Evolutionary conservation across 2,797 vertebrate genomes (phyloP).

Genomic region (Esox masquinongy): DNA sequence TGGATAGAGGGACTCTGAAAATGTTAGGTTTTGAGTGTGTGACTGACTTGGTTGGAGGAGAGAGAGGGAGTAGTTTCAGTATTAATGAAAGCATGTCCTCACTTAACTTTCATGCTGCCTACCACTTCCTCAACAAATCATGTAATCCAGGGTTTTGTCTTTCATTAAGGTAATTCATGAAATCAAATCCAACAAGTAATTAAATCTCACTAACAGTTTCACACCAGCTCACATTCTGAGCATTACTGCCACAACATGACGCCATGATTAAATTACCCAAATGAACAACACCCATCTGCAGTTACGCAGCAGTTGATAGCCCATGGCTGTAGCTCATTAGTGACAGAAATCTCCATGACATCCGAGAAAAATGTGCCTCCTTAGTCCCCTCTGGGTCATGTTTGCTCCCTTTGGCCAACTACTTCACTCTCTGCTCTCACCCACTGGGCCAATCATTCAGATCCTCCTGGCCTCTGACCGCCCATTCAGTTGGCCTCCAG

Average conservation of each 20-base stretch:
- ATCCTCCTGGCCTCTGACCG: slow-evolving; percentile 47
- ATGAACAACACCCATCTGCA: slow-evolving; percentile 33
- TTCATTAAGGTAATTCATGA: slow-evolving; percentile 11
- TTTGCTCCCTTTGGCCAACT: slow-evolving; percentile 46
- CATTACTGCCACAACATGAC: slow-evolving; percentile 21
- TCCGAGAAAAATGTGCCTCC: slow-evolving; percentile 55
- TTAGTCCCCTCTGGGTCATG: slow-evolving; percentile 38
- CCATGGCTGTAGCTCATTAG: slow-evolving; percentile 49
- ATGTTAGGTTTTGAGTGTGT: not conserved
- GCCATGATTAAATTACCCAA: slow-evolving; percentile 45
- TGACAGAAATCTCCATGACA: slow-evolving; percentile 60
- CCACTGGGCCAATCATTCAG: slow-evolving; percentile 28
- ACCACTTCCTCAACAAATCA: slow-evolving; percentile 3
- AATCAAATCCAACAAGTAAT: slow-evolving; percentile 2
- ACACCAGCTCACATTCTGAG: slow-evolving; percentile 13
- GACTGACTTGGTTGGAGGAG: not conserved
- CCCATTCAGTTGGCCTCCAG: slow-evolving; percentile 43
- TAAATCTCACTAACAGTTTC: slow-evolving; percentile 16
- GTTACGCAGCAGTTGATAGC: slow-evolving; percentile 46
- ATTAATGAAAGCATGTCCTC: not conserved
- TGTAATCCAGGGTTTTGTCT: not conserved
- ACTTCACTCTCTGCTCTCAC: not conserved
- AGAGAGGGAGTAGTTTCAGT: not conserved
- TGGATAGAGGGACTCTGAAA: not conserved
- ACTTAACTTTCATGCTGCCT: not conserved